These are phyloP conservation scores for Nothoprocta pentlandii DNA, from an alignment of 2,113 vertebrate genomes.

Conservation along the genomic window DNA sequence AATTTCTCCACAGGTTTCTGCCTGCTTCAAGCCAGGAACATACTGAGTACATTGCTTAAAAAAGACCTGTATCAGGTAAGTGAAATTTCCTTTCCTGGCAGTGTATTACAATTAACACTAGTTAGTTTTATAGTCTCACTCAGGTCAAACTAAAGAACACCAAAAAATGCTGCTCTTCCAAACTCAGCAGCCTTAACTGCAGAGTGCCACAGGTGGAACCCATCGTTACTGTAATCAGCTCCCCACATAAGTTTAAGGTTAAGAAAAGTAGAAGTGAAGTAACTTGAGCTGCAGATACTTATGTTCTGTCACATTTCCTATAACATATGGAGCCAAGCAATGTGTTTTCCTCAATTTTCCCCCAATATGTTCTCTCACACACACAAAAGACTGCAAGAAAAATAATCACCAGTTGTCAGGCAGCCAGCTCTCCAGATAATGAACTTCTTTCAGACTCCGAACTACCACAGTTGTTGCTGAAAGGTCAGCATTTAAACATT, in stretches of 20 bases:
- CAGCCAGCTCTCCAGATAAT: background rate
- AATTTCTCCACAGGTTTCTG: background rate
- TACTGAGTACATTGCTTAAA: background rate
- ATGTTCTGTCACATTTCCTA: background rate
- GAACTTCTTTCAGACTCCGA: background rate
- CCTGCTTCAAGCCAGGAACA: background rate
- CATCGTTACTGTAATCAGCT: background rate
- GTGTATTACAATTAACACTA: background rate
- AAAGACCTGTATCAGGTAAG: background rate
- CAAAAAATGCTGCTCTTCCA: background rate
- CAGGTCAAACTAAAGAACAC: background rate
- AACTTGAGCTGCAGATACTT: background rate
- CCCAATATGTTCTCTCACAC: background rate
- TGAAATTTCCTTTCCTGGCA: background rate
- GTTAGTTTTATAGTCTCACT: background rate
- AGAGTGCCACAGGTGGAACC: background rate
- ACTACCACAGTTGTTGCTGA: background rate
- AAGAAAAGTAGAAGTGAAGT: background rate
- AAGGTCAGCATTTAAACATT: background rate
- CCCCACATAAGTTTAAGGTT: background rate
- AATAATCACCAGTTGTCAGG: background rate
- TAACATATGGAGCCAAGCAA: background rate
- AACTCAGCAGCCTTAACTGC: background rate
- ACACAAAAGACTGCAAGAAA: background rate
- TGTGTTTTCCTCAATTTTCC: background rate